Conservation (phyloP, 2,113 vertebrate species). For the Tichodroma muraria region DNA sequence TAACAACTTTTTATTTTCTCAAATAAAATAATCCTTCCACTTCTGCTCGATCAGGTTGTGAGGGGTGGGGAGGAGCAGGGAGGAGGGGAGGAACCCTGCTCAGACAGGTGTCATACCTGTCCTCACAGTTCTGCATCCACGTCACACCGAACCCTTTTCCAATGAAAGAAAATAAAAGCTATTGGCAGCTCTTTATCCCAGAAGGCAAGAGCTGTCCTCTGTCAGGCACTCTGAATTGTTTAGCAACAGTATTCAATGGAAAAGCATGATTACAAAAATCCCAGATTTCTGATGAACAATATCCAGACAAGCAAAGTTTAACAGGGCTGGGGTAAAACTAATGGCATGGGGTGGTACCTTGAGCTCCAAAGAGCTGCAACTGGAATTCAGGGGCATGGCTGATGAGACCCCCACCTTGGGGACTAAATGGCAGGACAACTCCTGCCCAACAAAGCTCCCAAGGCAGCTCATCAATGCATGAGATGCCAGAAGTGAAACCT, state of each 20-base stretch:
- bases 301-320: neutral
- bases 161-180: conserved; percentile 48
- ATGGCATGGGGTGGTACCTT: neutral
- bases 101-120: neutral
- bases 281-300: neutral
- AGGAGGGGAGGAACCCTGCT: neutral
- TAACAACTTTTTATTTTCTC: conserved; percentile 53
- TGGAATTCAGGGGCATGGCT: neutral
- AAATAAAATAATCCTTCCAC: conserved; percentile 54
- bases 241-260: neutral
- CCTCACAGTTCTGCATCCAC: neutral
- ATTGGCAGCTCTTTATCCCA: conserved; percentile 11
- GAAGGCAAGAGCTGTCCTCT: conserved; percentile 30
- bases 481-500: neutral
- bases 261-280: conserved; percentile 27
- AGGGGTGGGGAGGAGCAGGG: neutral
- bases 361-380: neutral
- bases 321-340: neutral
- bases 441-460: neutral
- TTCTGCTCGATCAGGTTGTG: neutral
- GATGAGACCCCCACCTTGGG: neutral
- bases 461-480: accelerated
- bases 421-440: neutral
- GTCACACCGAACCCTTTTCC: neutral
- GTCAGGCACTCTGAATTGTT: conserved; percentile 38